A percentile compares a stretch with the other conserved stretches of the same genome.
phyloP scores from a whole-genome alignment of 2,113 vertebrate species.

The Rhabdomys dilectus region DNA sequence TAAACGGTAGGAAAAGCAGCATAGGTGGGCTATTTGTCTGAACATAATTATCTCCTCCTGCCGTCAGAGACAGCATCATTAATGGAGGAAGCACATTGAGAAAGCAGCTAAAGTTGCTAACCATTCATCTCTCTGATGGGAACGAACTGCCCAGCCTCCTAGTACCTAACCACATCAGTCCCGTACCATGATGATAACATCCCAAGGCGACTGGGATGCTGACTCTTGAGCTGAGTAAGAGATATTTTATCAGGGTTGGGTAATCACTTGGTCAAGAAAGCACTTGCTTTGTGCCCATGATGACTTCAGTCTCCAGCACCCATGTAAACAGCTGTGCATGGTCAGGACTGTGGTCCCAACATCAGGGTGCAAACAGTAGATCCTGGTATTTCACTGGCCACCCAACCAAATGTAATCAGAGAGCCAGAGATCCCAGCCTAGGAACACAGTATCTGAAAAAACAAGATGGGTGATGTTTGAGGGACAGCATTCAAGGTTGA shows the following conservation, averaged over 20 bases:
- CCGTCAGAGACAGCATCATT: not conserved
- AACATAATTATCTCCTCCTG: not conserved
- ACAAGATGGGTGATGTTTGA: not conserved
- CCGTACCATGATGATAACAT: not conserved
- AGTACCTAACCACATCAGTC: not conserved
- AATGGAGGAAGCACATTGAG: not conserved
- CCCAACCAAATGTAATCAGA: not conserved
- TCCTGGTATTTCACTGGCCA: not conserved
- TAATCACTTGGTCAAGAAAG: not conserved
- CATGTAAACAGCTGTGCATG: not conserved
- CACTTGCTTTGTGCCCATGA: not conserved
- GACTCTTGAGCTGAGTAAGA: not conserved
- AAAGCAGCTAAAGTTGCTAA: conserved; percentile 24
- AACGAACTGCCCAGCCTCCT: not conserved
- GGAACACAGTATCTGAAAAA: not conserved
- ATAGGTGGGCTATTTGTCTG: conserved; percentile 3
- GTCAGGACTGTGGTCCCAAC: not conserved
- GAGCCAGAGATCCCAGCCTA: not conserved
- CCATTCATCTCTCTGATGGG: not conserved
- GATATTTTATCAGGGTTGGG: not conserved
- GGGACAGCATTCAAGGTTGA: not conserved
- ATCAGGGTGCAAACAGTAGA: not conserved
- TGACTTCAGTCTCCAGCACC: not conserved
- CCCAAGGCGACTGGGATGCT: not conserved
- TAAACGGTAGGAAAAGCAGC: conserved; percentile 47